Evolutionary conservation across 1,140 invertebrate species (phyloP).

Genomic region (Andrena cerasifolii): DNA sequence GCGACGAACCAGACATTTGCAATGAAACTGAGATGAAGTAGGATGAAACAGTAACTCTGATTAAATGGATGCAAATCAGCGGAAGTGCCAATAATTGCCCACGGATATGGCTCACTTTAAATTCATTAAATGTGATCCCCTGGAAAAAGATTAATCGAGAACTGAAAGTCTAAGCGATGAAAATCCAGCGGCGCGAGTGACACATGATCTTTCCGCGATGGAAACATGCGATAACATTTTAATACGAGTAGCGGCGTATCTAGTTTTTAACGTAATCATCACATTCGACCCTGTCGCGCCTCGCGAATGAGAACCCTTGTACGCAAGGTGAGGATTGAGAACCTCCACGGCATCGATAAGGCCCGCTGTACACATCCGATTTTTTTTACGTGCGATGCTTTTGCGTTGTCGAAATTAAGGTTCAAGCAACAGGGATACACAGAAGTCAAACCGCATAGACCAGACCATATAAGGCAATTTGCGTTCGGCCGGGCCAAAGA

Average conservation of each 20-base stretch:
- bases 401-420: too few relatives aligned
- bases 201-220: neutral
- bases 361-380: too few relatives aligned
- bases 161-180: neutral
- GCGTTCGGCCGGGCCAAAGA: too few relatives aligned
- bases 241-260: neutral
- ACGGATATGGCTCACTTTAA: conserved; percentile 18
- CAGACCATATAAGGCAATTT: too few relatives aligned
- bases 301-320: too few relatives aligned
- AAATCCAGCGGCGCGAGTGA: neutral
- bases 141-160: neutral
- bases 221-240: conserved; percentile 1
- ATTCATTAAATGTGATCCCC: conserved; percentile 2
- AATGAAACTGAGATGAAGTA: neutral
- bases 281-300: conserved; percentile 26
- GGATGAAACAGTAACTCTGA: neutral
- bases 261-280: conserved; percentile 19
- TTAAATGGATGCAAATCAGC: neutral
- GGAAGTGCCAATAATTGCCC: conserved; percentile 6
- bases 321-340: too few relatives aligned
- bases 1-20: too few relatives aligned
- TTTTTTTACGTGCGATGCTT: too few relatives aligned
- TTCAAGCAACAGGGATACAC: too few relatives aligned
- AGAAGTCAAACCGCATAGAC: too few relatives aligned
- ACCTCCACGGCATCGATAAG: too few relatives aligned